Evolutionary conservation across 2,888 invertebrate species (phyloP).

Genomic region (Cataglyphis livida): DNA sequence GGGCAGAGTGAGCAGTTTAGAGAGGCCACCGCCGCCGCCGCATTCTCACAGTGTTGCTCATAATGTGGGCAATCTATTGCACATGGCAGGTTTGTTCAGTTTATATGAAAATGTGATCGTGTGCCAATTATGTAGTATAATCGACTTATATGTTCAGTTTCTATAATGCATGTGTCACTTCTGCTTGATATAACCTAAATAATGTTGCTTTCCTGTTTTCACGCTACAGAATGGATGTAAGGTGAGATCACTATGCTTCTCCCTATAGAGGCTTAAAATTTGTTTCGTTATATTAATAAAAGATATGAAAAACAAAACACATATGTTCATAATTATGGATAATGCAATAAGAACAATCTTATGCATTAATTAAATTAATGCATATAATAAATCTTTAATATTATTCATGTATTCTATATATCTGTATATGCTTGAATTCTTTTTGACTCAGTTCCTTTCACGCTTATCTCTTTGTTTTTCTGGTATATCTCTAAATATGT

Average conservation of each 20-base stretch:
- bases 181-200: slow-evolving; percentile 62
- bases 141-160: slow-evolving; percentile 53
- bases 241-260: slow-evolving; percentile 78
- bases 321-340: not conserved
- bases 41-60: slow-evolving; percentile 88
- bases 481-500: not conserved
- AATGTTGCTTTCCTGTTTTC: slow-evolving; percentile 74
- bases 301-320: not conserved
- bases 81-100: slow-evolving; percentile 91
- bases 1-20: slow-evolving; percentile 87
- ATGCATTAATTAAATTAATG: not conserved
- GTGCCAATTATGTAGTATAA: slow-evolving; percentile 61
- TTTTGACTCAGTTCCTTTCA: not conserved
- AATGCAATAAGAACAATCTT: not conserved
- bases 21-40: slow-evolving; percentile 91
- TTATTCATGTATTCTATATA: not conserved
- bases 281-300: not conserved
- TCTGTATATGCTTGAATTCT: not conserved
- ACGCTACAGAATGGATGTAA: slow-evolving; percentile 86
- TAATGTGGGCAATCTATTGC: slow-evolving; percentile 90
- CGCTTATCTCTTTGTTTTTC: not conserved
- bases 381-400: not conserved
- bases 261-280: slow-evolving; percentile 1
- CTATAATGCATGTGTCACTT: slow-evolving; percentile 66
- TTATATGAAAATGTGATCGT: slow-evolving; percentile 60